Evolutionary conservation across 2,797 vertebrate genomes (phyloP).

Genomic region (Anas capensis): DNA sequence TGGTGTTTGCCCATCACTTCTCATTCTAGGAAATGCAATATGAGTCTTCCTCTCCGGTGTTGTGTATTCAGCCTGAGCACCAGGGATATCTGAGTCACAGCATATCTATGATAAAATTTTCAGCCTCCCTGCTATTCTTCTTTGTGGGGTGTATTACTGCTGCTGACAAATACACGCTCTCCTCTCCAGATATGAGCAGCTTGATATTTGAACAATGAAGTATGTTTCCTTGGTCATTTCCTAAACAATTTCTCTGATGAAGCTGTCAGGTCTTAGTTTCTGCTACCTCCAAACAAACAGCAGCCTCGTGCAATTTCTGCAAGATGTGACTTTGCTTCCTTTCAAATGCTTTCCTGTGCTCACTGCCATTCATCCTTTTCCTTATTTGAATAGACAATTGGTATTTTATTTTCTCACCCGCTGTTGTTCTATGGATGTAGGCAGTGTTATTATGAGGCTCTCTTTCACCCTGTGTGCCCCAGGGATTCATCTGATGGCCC

Average conservation of each 20-base stretch:
- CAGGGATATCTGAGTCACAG: background rate
- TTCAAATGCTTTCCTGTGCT: background rate
- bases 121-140: background rate
- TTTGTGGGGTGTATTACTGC: background rate
- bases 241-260: constrained; percentile 1
- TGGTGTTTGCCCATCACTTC: background rate
- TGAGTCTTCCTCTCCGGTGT: background rate
- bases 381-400: background rate
- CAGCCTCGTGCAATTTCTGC: constrained; percentile 37
- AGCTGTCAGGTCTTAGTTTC: constrained; percentile 28
- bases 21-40: background rate
- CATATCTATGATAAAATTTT: background rate
- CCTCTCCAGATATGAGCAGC: background rate
- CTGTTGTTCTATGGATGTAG: background rate
- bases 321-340: background rate
- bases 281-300: constrained; percentile 3
- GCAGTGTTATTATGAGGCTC: background rate
- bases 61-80: background rate
- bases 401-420: background rate
- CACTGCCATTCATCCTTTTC: background rate
- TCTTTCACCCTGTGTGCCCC: background rate
- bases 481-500: accelerated
- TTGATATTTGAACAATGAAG: constrained; percentile 24
- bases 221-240: constrained; percentile 1
- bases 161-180: background rate